Conservation (phyloP, 2,113 vertebrate species). For the Platichthys stellatus region DNA sequence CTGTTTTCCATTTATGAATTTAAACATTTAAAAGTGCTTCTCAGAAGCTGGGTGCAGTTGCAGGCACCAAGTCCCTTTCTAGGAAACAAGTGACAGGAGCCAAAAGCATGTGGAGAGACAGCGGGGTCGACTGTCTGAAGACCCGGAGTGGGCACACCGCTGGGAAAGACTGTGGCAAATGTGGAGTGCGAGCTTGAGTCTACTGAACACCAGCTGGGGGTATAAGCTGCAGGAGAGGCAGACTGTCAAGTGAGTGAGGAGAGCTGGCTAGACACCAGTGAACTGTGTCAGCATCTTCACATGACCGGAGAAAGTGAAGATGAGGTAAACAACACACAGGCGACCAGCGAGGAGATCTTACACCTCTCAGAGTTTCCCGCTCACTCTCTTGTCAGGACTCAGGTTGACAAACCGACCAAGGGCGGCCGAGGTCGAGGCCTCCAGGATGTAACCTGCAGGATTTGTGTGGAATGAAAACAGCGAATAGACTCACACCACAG, state of each 20-base stretch:
- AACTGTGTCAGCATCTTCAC: background rate
- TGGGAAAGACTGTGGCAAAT: constrained; percentile 29
- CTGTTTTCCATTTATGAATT: background rate
- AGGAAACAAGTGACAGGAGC: constrained; percentile 21
- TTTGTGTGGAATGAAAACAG: background rate
- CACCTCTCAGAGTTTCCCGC: background rate
- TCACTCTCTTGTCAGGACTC: background rate
- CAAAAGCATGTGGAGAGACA: constrained; percentile 4
- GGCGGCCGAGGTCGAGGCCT: too few species aligned
- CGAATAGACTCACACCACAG: too few species aligned
- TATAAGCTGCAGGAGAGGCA: background rate
- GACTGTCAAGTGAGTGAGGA: constrained; percentile 7
- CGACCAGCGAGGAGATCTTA: background rate
- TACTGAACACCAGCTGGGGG: constrained; percentile 25
- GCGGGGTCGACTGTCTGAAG: background rate
- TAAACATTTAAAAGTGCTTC: background rate
- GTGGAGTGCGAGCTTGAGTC: constrained; percentile 26
- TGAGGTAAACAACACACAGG: constrained; percentile 15
- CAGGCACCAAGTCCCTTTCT: constrained; percentile 4
- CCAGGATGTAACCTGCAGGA: background rate
- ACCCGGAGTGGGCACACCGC: constrained; percentile 23
- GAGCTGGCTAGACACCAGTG: background rate
- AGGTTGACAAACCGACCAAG: background rate
- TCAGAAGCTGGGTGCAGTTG: background rate
- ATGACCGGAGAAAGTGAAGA: constrained; percentile 1